Evolutionary conservation across 2,113 vertebrate species (phyloP), one percentile per base, ranked within the genome.

Genomic region (Ursus arctos): DNA sequence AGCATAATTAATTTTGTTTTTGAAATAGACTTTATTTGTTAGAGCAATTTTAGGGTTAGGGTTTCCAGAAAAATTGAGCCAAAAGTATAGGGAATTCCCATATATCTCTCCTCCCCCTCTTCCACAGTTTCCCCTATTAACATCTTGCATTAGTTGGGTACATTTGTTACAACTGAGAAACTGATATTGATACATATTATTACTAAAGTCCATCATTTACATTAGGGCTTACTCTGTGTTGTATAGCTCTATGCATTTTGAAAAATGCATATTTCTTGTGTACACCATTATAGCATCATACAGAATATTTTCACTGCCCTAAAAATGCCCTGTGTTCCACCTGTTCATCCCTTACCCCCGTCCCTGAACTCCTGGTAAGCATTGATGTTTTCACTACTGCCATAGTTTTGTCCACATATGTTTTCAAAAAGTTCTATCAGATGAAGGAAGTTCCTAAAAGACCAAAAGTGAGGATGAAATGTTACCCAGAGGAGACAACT

Each of bases 301-400:
- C 18, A 86, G 92, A 86, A 43, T 86, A 63, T 77, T 86, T 93
- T 93, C 80, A 77, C 47, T 77, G 47, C 82, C 57, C 26, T 77
- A 53, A 76, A 77, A 77, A 77, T 65, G 57, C 47, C 26, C n/a
- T 65, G n/a, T 93, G 82, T 71, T 86, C 14, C 7, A 61, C 36
- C 82, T 93, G 2, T 55, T 63, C 82, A 76, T 76, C 81, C 18
- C 69, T 93, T 51, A 10, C 14, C 33, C 16, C 21, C 11, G 7
- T 92, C 74, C 31, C 76, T 81, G 61, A 94, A 49, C 63, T 91
- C 89, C 61, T 80, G 53, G 61, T 12, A 94, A 67, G 22, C 74
- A 49, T 19, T 81, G 36, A 81, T 94, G 43, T 74, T 82, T 89
- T 82, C 53, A 94, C 65, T 94, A 85, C 55, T 19, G 47, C 53